These are phyloP conservation scores for Eupristina koningsbergeri DNA, from an alignment of 1,140 invertebrate species.

Conservation along the genomic window DNA sequence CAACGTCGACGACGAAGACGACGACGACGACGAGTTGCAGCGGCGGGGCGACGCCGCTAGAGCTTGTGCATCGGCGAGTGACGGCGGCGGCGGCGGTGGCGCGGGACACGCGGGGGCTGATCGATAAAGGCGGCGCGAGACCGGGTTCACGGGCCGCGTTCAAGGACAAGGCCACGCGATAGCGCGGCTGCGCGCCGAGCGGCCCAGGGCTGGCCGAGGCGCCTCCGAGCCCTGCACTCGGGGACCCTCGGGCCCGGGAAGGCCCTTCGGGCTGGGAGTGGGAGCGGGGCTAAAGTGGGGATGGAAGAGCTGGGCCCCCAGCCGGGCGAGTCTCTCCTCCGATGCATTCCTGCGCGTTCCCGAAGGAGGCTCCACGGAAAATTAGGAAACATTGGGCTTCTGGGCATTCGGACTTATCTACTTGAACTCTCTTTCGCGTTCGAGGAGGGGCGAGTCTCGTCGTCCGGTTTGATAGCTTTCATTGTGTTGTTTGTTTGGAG, in stretches of 20 bases:
- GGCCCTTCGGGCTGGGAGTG: neutral
- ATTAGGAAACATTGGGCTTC: neutral
- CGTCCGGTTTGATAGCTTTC: neutral
- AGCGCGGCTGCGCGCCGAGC: conserved; percentile 63
- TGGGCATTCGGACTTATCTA: neutral
- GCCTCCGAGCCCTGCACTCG: conserved; percentile 12
- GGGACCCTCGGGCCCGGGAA: neutral
- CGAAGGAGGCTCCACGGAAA: neutral
- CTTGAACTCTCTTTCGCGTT: neutral
- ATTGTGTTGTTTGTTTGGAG: neutral
- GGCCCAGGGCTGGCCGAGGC: conserved; percentile 20
- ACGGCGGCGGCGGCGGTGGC: neutral
- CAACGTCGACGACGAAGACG: too few species aligned
- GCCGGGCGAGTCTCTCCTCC: neutral
- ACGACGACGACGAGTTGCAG: too few species aligned
- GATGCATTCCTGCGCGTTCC: neutral
- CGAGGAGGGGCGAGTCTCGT: neutral
- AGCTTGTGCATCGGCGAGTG: conserved; percentile 12
- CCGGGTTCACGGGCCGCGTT: conserved; percentile 74
- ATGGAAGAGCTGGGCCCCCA: too few species aligned
- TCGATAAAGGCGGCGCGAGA: conserved; percentile 70
- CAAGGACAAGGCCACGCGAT: conserved; percentile 75
- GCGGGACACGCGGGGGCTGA: conserved; percentile 64
- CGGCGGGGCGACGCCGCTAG: neutral
- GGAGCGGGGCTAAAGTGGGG: too few species aligned